Evolutionary conservation across 2,113 vertebrate genomes (phyloP).

Genomic region (Madoqua kirkii): DNA sequence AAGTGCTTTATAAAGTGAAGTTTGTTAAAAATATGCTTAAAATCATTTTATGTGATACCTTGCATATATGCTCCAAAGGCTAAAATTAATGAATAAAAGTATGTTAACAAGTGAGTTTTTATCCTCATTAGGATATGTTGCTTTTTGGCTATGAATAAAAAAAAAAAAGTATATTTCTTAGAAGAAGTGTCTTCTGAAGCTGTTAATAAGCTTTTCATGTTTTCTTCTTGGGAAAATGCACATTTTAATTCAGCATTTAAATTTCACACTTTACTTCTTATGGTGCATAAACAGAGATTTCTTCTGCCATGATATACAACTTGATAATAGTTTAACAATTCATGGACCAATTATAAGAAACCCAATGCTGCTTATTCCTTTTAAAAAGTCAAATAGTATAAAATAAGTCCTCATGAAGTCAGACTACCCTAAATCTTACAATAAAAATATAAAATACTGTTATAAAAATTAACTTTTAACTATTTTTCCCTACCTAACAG

Average conservation of each 20-base stretch:
- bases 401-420: constrained; percentile 54
- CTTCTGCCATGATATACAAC: constrained; percentile 38
- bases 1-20: neutral
- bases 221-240: constrained; percentile 33
- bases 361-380: constrained; percentile 50
- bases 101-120: neutral
- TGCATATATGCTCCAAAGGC: neutral
- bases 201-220: neutral
- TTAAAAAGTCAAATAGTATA: constrained; percentile 47
- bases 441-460: neutral
- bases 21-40: constrained; percentile 33
- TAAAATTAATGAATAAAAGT: constrained; percentile 15
- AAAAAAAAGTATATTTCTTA: neutral
- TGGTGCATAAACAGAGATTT: constrained; percentile 38
- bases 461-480: neutral
- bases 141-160: neutral
- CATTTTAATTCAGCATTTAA: constrained; percentile 31
- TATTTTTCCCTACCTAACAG: neutral
- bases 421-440: neutral
- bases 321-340: constrained; percentile 59
- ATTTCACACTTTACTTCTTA: constrained; percentile 41
- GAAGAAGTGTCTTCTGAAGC: neutral
- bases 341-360: constrained; percentile 37
- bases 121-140: neutral
- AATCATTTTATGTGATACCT: neutral